Percentiles rank a stretch among this genome's conserved stretches.
phyloP scores from a whole-genome alignment of 2,888 invertebrate genomes.

The Lamellibrachia satsuma region DNA sequence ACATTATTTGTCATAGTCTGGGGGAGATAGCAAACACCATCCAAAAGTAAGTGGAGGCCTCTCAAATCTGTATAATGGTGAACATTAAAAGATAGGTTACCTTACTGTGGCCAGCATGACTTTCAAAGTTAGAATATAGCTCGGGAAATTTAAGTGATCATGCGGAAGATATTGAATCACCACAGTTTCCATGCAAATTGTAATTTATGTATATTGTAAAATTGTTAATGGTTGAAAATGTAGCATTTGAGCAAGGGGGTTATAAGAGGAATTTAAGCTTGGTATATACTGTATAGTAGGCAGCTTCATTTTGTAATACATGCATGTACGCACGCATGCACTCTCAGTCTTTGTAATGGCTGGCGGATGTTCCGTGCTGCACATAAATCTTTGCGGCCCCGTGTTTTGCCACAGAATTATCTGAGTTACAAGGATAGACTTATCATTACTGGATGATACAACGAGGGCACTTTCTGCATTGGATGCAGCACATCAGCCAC shows the following conservation, averaged over 20 bases:
- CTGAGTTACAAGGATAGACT: conserved; percentile 6
- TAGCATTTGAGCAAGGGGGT: neutral
- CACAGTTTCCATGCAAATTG: neutral
- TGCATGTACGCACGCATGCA: neutral
- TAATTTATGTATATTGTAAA: neutral
- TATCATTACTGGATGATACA: neutral
- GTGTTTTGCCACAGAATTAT: neutral
- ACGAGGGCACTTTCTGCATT: neutral
- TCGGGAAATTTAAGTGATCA: neutral
- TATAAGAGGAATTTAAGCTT: neutral
- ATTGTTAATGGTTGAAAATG: neutral
- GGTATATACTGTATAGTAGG: neutral
- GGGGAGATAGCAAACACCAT: neutral
- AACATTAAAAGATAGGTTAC: neutral
- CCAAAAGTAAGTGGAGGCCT: neutral
- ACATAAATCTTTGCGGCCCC: neutral
- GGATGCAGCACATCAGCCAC: neutral
- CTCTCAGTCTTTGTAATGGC: neutral
- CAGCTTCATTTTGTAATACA: neutral
- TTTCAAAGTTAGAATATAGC: neutral
- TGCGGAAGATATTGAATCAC: neutral
- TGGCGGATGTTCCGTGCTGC: neutral
- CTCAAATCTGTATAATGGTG: neutral
- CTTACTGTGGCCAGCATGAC: neutral
- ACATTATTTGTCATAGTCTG: neutral